Evolutionary conservation across 2,888 invertebrate species (phyloP), one percentile per base, ranked within the genome.

Genomic region (Rhingia campestris): DNA sequence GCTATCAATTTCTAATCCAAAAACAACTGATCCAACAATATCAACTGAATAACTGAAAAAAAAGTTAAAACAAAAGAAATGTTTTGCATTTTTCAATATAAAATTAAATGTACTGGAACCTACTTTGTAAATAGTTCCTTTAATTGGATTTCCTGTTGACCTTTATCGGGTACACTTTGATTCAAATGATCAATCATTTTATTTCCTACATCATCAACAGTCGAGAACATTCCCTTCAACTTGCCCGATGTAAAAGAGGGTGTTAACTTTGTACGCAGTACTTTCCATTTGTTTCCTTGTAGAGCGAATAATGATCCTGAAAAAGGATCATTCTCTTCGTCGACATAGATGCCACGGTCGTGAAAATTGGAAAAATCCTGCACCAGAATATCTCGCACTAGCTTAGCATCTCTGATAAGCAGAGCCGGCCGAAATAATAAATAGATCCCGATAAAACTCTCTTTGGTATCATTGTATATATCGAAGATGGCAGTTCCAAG

Each of bases 181-280:
- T 91, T 89, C 6, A 93, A 90, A 72, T 93, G 92, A 5, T 89
- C 88, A 1, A 92, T 88, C 86, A 94, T 92, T 74, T 93, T 92
- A 9, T 92, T 89, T 0, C 93, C 93, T 73, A 94, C 93, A 41
- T 92, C 91, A 45, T 93, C 92, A 7, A 95, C 92, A 0, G 94
- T 92, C 0, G 92, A 91, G 86, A 94, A 94, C 94, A 95, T 94
- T 2, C 90, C 92, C 88, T 94, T 95, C 59, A 95, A 89, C 89
- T 95, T 95, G 7, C 94, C 94, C 0, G 94, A 93, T 0, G 95
- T 93, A 88, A 95, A 95, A 0, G 94, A 93, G 0, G 95, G 94
- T 0, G 95, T 93, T 87, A 95, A 90, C 87, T 94, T 94, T 0
- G 92, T 86, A n/a, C 95, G 92, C 37, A 95, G 89, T 58, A 91